A percentile compares a stretch with the other conserved stretches of the same genome.
phyloP scores from a whole-genome alignment of 2,888 invertebrate genomes.

The Drosophila macrospina region DNA sequence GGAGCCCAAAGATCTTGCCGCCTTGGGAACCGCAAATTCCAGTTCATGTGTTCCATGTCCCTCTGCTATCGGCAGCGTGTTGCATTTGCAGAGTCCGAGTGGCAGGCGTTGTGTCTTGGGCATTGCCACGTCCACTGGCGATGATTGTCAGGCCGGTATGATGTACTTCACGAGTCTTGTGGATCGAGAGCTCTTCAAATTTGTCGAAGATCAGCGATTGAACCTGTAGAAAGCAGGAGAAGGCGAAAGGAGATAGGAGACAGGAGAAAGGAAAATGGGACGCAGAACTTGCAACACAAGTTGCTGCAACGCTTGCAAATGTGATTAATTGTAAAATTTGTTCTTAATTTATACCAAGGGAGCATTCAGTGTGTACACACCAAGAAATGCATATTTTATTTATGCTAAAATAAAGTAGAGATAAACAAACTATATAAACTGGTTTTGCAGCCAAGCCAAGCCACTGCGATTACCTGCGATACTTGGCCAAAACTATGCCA shows the following conservation, averaged over 20 bases:
- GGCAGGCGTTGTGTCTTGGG: conserved; percentile 66
- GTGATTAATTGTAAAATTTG: conserved; percentile 9
- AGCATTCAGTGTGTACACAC: background rate
- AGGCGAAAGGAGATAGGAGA: too few relatives aligned
- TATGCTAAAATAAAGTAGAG: conserved; percentile 5
- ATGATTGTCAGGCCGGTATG: conserved; percentile 30
- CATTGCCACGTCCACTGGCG: conserved; percentile 67
- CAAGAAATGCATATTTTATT: background rate
- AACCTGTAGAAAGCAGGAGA: too few relatives aligned
- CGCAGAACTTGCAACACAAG: background rate
- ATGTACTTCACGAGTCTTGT: conserved; percentile 64
- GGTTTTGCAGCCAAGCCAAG: too few relatives aligned
- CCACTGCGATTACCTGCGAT: too few relatives aligned
- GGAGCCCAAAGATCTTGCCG: conserved; percentile 19
- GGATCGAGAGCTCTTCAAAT: conserved; percentile 32
- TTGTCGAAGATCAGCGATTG: conserved; percentile 50
- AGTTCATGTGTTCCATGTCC: conserved; percentile 57
- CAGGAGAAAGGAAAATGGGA: background rate
- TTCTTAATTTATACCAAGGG: background rate
- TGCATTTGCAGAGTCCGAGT: conserved; percentile 54
- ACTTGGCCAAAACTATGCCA: background rate
- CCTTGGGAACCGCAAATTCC: conserved; percentile 11
- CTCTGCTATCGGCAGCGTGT: conserved; percentile 55
- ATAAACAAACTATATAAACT: background rate
- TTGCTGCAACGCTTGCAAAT: background rate